These are phyloP conservation scores for Chloroclystis v-ata DNA, from an alignment of 2,888 invertebrate genomes.

Conservation along the genomic window DNA sequence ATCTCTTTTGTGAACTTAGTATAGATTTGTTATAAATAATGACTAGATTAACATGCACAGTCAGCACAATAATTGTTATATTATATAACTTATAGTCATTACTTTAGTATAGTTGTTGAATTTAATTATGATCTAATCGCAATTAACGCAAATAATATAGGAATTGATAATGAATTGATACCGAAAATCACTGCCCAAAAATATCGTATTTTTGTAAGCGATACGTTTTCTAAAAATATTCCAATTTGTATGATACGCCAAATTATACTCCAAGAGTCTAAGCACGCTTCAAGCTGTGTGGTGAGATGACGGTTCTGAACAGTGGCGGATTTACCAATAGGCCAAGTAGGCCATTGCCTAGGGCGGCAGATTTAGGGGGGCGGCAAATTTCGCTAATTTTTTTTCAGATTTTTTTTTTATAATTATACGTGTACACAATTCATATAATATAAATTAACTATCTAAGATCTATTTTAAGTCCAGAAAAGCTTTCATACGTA, in stretches of 20 bases:
- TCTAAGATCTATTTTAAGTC: too few species aligned
- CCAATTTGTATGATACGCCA: constrained; percentile 43
- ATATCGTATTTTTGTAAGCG: constrained; percentile 50
- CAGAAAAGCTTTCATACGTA: too few species aligned
- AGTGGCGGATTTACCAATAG: too few species aligned
- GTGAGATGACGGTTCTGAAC: constrained; percentile 26
- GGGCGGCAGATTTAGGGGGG: too few species aligned
- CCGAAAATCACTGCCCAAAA: constrained; percentile 52
- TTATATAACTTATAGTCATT: constrained; percentile 33
- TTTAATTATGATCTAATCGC: constrained; percentile 23
- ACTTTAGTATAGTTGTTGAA: constrained; percentile 34
- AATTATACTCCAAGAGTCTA: constrained; percentile 54
- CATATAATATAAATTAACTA: too few species aligned
- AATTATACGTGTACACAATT: too few species aligned
- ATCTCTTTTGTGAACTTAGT: constrained; percentile 42
- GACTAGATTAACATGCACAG: constrained; percentile 47
- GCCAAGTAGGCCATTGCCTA: too few species aligned
- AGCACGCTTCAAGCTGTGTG: constrained; percentile 39
- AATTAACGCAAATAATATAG: constrained; percentile 36
- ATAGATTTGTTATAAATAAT: constrained; percentile 42
- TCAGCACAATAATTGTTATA: constrained; percentile 55
- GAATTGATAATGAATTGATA: constrained; percentile 51
- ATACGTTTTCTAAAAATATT: constrained; percentile 37
- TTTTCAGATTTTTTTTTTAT: too few species aligned
- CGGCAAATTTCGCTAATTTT: too few species aligned